Conservation (phyloP, 2,888 invertebrate species). For the Catocala sponsa region DNA sequence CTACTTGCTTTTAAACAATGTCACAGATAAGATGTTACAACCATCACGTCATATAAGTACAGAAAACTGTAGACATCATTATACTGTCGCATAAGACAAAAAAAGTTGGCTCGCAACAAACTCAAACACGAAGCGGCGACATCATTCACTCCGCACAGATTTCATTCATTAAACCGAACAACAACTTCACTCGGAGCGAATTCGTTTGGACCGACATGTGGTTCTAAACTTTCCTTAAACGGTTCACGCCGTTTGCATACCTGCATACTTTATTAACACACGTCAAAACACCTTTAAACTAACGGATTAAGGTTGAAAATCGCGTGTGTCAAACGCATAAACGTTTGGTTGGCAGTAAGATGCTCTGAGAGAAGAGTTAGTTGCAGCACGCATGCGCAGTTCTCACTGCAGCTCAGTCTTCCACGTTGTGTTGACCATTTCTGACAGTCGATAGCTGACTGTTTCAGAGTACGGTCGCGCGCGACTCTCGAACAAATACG, state of each 20-base stretch:
- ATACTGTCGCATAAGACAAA: constrained; percentile 17
- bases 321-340: constrained; percentile 32
- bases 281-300: constrained; percentile 39
- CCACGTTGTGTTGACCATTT: constrained; percentile 63
- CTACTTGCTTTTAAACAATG: too few relatives aligned
- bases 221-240: constrained; percentile 73
- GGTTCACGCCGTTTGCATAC: constrained; percentile 59
- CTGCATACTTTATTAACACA: constrained; percentile 37
- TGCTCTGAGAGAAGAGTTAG: constrained; percentile 67
- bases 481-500: constrained; percentile 40
- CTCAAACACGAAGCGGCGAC: constrained; percentile 41
- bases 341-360: constrained; percentile 54
- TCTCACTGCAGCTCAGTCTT: constrained; percentile 76
- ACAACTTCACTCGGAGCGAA: constrained; percentile 62
- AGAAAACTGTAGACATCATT: neutral
- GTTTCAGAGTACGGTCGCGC: constrained; percentile 61
- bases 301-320: constrained; percentile 53
- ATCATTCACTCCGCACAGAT: constrained; percentile 56
- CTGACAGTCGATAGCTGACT: constrained; percentile 79
- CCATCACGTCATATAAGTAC: neutral
- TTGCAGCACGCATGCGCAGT: constrained; percentile 79
- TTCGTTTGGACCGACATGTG: constrained; percentile 67
- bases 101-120: constrained; percentile 39
- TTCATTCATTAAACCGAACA: constrained; percentile 64
- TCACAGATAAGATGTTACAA: neutral